These are phyloP conservation scores for Apamea epomidion DNA, from an alignment of 2,888 invertebrate genomes.

Conservation along the genomic window DNA sequence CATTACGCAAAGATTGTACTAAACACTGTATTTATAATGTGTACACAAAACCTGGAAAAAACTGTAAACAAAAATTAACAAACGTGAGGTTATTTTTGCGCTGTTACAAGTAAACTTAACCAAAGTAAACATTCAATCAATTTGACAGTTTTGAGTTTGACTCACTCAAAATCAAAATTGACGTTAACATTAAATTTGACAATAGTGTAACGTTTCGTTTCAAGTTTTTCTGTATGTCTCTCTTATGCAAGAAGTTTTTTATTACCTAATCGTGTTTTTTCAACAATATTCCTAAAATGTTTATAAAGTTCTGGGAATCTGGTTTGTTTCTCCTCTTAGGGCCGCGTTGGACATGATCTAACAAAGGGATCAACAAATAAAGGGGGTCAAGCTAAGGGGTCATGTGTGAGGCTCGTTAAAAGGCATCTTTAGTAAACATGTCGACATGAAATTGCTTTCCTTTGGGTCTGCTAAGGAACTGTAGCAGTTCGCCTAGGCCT, in stretches of 20 bases:
- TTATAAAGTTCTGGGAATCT: not conserved
- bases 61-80: slow-evolving; percentile 28
- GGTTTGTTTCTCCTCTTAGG: not conserved
- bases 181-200: not conserved
- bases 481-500: not conserved
- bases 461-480: not conserved
- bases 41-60: not conserved
- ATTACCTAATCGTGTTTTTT: not conserved
- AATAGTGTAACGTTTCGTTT: not conserved
- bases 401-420: not conserved
- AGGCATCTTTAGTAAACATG: not conserved
- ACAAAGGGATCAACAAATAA: not conserved
- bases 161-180: not conserved
- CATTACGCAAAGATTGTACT: slow-evolving; percentile 12
- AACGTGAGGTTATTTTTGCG: slow-evolving; percentile 29
- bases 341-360: not conserved
- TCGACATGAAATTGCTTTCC: not conserved
- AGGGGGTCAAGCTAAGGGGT: not conserved
- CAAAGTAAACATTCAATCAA: slow-evolving; percentile 27
- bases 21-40: not conserved
- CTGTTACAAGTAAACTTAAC: slow-evolving; percentile 24
- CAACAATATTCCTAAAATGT: not conserved
- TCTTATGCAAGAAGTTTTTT: not conserved
- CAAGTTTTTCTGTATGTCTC: accelerated
- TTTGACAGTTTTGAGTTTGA: slow-evolving; percentile 1